These are phyloP conservation scores for Achroia grisella DNA, from an alignment of 1,140 invertebrate genomes.

Conservation along the genomic window DNA sequence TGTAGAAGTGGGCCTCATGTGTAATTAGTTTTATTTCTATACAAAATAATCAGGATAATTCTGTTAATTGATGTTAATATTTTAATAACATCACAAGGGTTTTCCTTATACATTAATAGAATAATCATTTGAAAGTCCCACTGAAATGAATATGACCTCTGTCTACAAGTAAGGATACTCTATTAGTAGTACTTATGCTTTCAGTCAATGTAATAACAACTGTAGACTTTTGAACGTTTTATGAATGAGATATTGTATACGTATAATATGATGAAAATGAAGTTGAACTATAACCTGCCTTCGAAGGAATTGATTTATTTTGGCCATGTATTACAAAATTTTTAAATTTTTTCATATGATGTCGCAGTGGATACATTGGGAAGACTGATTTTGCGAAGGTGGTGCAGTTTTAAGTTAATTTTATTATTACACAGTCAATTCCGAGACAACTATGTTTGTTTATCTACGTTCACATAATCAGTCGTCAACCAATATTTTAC, in stretches of 20 bases:
- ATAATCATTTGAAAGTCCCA: too few species aligned
- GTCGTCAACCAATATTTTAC: slow-evolving; percentile 37
- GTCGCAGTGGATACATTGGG: slow-evolving; percentile 17
- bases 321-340: slow-evolving; percentile 15
- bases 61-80: slow-evolving; percentile 7
- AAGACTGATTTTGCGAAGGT: slow-evolving; percentile 56
- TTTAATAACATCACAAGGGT: background rate
- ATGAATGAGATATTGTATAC: slow-evolving; percentile 2
- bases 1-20: background rate
- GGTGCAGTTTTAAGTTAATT: slow-evolving; percentile 3
- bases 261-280: slow-evolving; percentile 7
- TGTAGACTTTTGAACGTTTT: slow-evolving; percentile 6
- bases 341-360: background rate
- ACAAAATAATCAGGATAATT: too few species aligned
- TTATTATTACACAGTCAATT: slow-evolving; percentile 5
- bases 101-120: too few species aligned
- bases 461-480: slow-evolving; percentile 1
- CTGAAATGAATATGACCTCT: background rate
- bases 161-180: background rate
- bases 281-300: slow-evolving; percentile 20
- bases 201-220: slow-evolving; percentile 4
- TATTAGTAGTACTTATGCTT: slow-evolving; percentile 1
- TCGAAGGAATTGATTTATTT: slow-evolving; percentile 48
- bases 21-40: too few species aligned
- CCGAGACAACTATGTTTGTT: slow-evolving; percentile 16